phyloP scores from a whole-genome alignment of 2,888 invertebrate species.

The Lithophane leautieri region DNA sequence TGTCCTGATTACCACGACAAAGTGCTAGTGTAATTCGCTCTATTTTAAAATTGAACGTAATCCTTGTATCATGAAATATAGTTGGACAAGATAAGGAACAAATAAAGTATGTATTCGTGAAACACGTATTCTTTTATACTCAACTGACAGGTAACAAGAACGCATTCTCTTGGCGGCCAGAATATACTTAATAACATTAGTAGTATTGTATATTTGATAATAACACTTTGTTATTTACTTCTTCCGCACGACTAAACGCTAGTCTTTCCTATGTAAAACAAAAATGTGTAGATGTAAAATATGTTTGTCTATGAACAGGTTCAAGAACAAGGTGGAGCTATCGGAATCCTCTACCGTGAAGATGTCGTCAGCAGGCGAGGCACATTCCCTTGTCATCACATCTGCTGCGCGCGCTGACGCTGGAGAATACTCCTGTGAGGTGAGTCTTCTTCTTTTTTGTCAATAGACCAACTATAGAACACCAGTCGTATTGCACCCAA shows the following conservation, averaged over 20 bases:
- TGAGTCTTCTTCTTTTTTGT: conserved; percentile 71
- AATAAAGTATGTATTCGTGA: too few relatives aligned
- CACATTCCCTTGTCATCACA: conserved; percentile 93
- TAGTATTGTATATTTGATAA: not conserved
- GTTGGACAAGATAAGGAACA: too few relatives aligned
- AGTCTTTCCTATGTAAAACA: not conserved
- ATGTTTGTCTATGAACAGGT: conserved; percentile 82
- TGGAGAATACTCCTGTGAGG: conserved; percentile 94
- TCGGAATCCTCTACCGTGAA: conserved; percentile 91
- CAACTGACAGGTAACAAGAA: too few relatives aligned
- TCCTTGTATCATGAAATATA: too few relatives aligned
- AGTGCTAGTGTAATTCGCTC: too few relatives aligned
- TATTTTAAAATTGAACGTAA: not conserved
- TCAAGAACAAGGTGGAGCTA: conserved; percentile 93
- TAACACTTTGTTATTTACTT: not conserved
- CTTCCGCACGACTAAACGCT: not conserved
- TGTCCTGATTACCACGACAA: not conserved
- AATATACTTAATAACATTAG: not conserved
- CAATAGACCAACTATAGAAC: not conserved
- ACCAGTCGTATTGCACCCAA: not conserved
- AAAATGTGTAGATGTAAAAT: not conserved
- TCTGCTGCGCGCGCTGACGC: conserved; percentile 94
- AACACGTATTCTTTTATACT: too few relatives aligned
- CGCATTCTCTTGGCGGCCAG: too few relatives aligned
- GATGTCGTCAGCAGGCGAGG: conserved; percentile 93